Evolutionary conservation across 1,140 invertebrate genomes (phyloP), one percentile per base, ranked within the genome.

Genomic region (Nylanderia fulva): DNA sequence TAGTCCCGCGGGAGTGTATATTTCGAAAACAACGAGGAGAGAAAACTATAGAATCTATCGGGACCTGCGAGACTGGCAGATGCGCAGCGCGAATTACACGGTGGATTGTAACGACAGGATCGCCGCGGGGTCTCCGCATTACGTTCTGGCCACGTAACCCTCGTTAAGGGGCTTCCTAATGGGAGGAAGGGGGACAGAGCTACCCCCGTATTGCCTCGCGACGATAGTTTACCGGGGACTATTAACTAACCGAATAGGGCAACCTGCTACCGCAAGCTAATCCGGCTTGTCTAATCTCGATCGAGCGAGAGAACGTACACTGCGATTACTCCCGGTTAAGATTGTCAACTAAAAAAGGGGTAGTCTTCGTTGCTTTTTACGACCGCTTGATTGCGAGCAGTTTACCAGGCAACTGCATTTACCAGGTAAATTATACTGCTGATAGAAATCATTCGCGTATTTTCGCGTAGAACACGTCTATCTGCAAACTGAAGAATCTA

Each of bases 161-260:
- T 90, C 88, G 89, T 90, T 90, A 90, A 86, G 88, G 89, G 89
- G 74, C 64, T 90, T 88, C 89, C 88, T 90, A 90, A 90, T 90
- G 84, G 84, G 89, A 56, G 71, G 21, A 29, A 58, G 15, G 56
- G 33, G 61, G 15, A 18, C n/a, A 15, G 29, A 18, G 68, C 88
- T 75, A 75, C 42, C 83, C 85, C 85, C 77, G 82, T 80, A 87
- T 83, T 72, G 85, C 76, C n/a, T n/a, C n/a, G n/a, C 68, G 61
- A 71, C 88, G 80, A 90, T 90, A 87, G 86, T 87, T 90, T 90
- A 88, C 66, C 79, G 29, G 63, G 29, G 76, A 85, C 87, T 83
- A 90, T 90, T 89, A 89, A 83, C 63, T 71, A 64, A 69, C 72
- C 71, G 64, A 79, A 33, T 42, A 52, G 58, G 58, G 75, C 85